Percentiles rank a stretch among this genome's conserved stretches.
phyloP scores from a whole-genome alignment of 2,113 vertebrate genomes.

The Dromaius novaehollandiae region DNA sequence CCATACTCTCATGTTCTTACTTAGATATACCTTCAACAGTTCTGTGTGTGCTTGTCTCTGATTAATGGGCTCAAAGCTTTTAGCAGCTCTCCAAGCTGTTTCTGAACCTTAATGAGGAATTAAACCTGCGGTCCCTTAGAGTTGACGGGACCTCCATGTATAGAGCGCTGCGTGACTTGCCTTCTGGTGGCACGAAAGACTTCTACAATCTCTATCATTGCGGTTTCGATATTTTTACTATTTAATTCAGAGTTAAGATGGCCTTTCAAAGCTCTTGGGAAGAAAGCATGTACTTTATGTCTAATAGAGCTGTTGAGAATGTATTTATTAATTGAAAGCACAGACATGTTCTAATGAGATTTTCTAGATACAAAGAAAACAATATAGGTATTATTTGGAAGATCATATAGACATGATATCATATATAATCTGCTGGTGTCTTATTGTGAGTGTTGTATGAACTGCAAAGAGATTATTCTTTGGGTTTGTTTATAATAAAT shows the following conservation, averaged over 20 bases:
- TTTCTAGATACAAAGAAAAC: neutral
- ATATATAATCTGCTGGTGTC: neutral
- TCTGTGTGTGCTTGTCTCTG: accelerated
- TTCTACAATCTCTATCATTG: neutral
- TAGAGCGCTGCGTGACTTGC: neutral
- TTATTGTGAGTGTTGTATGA: neutral
- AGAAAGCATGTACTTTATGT: neutral
- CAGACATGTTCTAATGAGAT: neutral
- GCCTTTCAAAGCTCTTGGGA: neutral
- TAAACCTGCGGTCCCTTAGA: neutral
- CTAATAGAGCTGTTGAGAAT: accelerated
- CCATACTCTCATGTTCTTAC: neutral
- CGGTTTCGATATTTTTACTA: neutral
- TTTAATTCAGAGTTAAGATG: neutral
- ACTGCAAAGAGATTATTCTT: neutral
- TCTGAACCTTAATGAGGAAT: neutral
- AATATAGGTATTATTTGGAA: neutral
- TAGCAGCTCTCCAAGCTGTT: neutral
- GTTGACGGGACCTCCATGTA: neutral
- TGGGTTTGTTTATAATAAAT: neutral
- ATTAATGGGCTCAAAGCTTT: neutral
- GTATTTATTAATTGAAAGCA: neutral
- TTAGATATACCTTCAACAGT: neutral
- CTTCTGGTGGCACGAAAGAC: neutral
- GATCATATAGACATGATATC: neutral